These are phyloP conservation scores for Theonella swinhoei DNA, from an alignment of 37 sponge, comb jelly and placozoan genomes.

Conservation along the genomic window DNA sequence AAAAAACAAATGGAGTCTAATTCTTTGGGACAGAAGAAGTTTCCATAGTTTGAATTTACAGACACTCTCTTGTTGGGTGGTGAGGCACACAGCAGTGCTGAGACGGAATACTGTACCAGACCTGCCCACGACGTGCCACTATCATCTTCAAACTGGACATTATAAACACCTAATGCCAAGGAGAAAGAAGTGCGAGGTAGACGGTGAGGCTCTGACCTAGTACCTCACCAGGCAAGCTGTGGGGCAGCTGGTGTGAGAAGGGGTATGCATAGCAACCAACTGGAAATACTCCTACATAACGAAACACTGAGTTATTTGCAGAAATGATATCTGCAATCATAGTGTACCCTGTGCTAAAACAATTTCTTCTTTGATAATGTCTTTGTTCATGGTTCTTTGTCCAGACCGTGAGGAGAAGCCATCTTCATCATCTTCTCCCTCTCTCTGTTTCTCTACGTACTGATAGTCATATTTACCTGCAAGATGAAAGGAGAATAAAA, in stretches of 20 bases:
- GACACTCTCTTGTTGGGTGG: not conserved
- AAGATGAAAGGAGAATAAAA: not conserved
- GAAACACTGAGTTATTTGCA: not conserved
- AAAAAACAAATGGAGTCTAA: too few species aligned
- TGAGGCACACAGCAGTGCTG: constrained; percentile 18
- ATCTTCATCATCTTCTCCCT: constrained; percentile 4
- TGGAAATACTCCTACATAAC: constrained; percentile 45
- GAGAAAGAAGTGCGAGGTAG: not conserved
- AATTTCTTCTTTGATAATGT: constrained; percentile 40
- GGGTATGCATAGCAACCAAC: constrained; percentile 55
- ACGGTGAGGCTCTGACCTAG: not conserved
- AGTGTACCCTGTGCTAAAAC: not conserved
- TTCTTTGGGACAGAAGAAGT: too few species aligned
- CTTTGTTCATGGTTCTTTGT: constrained; percentile 33
- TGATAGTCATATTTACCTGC: constrained; percentile 66
- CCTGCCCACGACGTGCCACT: constrained; percentile 48
- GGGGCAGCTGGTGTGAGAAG: constrained; percentile 65
- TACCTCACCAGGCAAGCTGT: constrained; percentile 57
- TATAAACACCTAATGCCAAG: constrained; percentile 19
- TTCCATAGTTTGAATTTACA: too few species aligned
- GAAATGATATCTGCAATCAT: not conserved
- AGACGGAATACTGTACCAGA: constrained; percentile 33
- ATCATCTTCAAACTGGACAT: constrained; percentile 14
- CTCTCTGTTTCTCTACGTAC: constrained; percentile 20
- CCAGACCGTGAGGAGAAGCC: constrained; percentile 15